A percentile compares a stretch with the other conserved stretches of the same genome.
Conservation (phyloP, 2,113 vertebrate genomes). For the Hemicordylus capensis region DNA sequence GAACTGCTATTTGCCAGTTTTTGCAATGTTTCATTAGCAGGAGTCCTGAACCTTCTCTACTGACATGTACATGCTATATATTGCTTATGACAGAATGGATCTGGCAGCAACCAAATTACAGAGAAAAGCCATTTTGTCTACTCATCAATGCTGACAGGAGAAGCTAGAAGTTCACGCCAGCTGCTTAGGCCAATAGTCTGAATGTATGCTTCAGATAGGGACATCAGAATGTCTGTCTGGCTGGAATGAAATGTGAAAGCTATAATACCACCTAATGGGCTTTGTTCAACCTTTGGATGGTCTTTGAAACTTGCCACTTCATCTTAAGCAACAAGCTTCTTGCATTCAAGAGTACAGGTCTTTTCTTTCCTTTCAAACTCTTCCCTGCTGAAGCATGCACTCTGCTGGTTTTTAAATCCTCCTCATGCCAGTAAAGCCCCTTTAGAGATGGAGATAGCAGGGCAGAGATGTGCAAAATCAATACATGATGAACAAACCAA, state of each 20-base stretch:
- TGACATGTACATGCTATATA: background rate
- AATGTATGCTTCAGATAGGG: background rate
- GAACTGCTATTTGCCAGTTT: background rate
- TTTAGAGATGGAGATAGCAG: constrained; percentile 11
- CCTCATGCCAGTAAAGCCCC: background rate
- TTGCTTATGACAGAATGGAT: background rate
- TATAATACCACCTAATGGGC: background rate
- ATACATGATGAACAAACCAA: background rate
- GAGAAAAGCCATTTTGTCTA: constrained; percentile 8
- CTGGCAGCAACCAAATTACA: background rate
- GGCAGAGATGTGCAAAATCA: background rate
- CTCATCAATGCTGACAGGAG: background rate
- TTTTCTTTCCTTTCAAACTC: background rate
- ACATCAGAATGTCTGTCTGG: background rate
- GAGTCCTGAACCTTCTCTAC: background rate
- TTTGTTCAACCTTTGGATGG: background rate
- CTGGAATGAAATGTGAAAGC: constrained; percentile 1
- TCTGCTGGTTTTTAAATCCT: background rate
- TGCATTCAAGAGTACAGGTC: background rate
- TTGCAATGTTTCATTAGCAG: background rate
- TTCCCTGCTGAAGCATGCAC: background rate
- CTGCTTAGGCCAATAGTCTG: background rate
- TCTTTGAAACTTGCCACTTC: background rate
- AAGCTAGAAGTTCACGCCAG: background rate
- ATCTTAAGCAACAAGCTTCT: background rate